phyloP scores from a whole-genome alignment of 2,797 vertebrate species.

The Cossypha dichroa region DNA sequence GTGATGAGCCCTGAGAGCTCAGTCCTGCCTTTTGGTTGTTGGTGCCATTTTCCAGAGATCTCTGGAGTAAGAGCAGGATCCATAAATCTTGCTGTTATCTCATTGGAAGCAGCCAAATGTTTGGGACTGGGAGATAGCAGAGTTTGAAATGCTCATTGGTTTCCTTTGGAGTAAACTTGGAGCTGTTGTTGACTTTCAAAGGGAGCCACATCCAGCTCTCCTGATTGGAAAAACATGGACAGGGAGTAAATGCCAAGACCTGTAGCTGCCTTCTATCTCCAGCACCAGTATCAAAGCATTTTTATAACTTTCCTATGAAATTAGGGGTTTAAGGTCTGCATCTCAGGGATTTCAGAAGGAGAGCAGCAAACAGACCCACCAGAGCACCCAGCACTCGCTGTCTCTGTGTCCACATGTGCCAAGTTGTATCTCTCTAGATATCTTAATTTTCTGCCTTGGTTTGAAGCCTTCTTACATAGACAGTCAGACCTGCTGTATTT shows the following conservation, averaged over 20 bases:
- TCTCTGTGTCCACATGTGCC: rapidly evolving
- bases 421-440: background rate
- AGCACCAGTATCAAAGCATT: background rate
- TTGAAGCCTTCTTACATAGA: background rate
- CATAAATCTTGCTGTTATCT: conserved; percentile 2
- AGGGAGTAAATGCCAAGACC: conserved; percentile 29
- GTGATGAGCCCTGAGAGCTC: background rate
- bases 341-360: background rate
- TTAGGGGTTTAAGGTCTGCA: background rate
- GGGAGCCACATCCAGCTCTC: conserved; percentile 28
- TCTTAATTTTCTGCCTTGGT: background rate
- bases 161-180: background rate
- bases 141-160: background rate
- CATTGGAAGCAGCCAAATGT: conserved; percentile 30
- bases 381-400: rapidly evolving
- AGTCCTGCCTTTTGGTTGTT: background rate
- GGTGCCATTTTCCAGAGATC: conserved; percentile 2
- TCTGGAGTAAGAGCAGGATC: background rate
- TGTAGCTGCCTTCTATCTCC: background rate
- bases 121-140: conserved; percentile 1
- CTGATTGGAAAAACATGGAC: conserved; percentile 45
- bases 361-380: background rate
- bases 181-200: conserved; percentile 29
- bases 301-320: background rate
- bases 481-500: background rate